phyloP scores from a whole-genome alignment of 1,140 invertebrate genomes.

The Saccostrea glomerata region DNA sequence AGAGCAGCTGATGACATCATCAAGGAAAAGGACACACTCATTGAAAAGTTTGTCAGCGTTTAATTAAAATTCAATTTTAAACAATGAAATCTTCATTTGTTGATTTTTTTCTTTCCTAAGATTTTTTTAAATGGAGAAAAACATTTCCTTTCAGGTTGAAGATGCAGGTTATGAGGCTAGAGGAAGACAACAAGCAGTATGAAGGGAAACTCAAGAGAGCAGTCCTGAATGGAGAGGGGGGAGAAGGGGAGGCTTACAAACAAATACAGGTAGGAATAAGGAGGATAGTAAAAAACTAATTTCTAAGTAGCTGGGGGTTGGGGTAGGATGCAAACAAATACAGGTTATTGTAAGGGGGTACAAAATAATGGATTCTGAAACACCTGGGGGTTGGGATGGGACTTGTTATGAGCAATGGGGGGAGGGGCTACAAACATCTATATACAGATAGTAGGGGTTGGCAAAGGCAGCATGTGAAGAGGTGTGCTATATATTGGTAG shows the following conservation, averaged over 20 bases:
- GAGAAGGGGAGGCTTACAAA: constrained; percentile 52
- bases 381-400: too few species aligned
- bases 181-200: constrained; percentile 66
- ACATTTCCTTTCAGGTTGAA: constrained; percentile 57
- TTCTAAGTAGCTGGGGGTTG: too few species aligned
- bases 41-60: constrained; percentile 66
- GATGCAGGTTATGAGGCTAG: constrained; percentile 62
- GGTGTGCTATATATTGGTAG: background rate
- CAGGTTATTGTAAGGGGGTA: constrained; percentile 42
- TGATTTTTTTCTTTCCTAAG: too few species aligned
- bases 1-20: constrained; percentile 71
- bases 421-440: background rate
- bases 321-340: constrained; percentile 53
- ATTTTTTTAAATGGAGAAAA: background rate
- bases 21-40: constrained; percentile 71
- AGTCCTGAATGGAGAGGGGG: constrained; percentile 60
- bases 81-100: background rate
- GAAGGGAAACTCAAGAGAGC: constrained; percentile 66
- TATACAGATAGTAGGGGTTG: background rate
- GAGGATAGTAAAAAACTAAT: too few species aligned
- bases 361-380: too few species aligned
- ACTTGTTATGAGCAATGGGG: too few species aligned
- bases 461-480: too few species aligned
- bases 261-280: constrained; percentile 59
- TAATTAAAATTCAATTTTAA: background rate